A percentile compares a stretch with the other conserved stretches of the same genome.
Conservation (phyloP, 2,888 invertebrate genomes). For the Aspidiotus rigidus region DNA sequence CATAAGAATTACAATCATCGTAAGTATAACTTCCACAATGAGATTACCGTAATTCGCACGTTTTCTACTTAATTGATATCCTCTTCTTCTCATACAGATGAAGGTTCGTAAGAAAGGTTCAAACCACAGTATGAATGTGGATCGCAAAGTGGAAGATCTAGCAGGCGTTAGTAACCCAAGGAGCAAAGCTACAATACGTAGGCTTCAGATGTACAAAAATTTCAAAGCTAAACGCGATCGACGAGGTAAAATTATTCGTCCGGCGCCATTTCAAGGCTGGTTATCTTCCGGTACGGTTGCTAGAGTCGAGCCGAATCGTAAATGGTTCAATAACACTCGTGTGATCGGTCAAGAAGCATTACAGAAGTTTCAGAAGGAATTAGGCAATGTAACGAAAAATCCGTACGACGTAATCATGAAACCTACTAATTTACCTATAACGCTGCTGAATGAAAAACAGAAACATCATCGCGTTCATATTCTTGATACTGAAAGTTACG, state of each 20-base stretch:
- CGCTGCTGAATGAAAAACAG: constrained; percentile 82
- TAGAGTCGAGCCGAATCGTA: constrained; percentile 92
- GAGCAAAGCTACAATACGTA: constrained; percentile 86
- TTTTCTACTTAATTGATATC: too few species aligned
- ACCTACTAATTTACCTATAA: constrained; percentile 87
- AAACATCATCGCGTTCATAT: constrained; percentile 88
- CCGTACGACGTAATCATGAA: constrained; percentile 97
- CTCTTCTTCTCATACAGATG: background rate
- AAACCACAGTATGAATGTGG: constrained; percentile 87
- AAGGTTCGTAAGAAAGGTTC: background rate
- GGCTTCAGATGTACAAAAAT: constrained; percentile 96
- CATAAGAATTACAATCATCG: too few species aligned
- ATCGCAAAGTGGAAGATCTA: constrained; percentile 64
- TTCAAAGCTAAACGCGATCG: constrained; percentile 89
- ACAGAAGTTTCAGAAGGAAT: constrained; percentile 85
- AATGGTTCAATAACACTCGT: constrained; percentile 98
- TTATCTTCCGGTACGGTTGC: constrained; percentile 77
- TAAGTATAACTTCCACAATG: too few species aligned
- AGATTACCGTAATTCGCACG: too few species aligned
- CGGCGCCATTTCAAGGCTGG: constrained; percentile 92
- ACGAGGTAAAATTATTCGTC: constrained; percentile 68
- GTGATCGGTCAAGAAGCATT: constrained; percentile 86
- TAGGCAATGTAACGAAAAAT: constrained; percentile 87
- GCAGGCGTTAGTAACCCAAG: constrained; percentile 77
- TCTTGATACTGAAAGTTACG: constrained; percentile 89